Base-by-base conservation (phyloP, 2,888 invertebrate species). In the Drosophila eohydei region DNA sequence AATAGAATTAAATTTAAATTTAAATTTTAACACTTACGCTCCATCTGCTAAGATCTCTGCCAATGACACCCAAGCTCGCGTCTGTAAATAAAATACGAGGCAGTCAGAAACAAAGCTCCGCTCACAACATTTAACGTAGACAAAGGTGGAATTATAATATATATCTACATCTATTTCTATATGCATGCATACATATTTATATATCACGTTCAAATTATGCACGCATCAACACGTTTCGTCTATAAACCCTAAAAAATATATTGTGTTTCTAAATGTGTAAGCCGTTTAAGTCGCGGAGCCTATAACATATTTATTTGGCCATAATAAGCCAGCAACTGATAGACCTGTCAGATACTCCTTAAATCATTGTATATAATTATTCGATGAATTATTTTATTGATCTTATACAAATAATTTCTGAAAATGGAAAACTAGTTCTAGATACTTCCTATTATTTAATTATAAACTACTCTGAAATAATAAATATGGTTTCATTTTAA, bases 151-250 rank as follows among this genome's bases (percentile, higher is more conserved):
- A 43, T 55, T 59, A 59, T 48, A 64, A 62, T 67, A 71, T 76
- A 55, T 55, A 67, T 59, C 28, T 11, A 43, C 9, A 62, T 40
- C 56, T 60, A 64, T 58, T 57, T 74, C 61, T 63, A 63, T 51
- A 63, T 63, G 65, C 50, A 14, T 41, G 11, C 28, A 50, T 50
- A n/a, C 9, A 26, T 44, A 58, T 56, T 58, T 69, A 63, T 59
- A 65, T 57, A 14, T 66, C 60, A 69, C 54, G 41, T 32, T 14
- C 21, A 71, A 59, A 69, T 75, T 78, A 80, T 74, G 72, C 80
- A 57, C 62, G 21, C 54, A 52, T 70, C 70, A 70, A 60, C 80
- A 79, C 79, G 80, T 80, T 72, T 79, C 56, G 60, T 44, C 67
- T 30, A 73, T 80, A 76, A 80, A 11, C 61, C 48, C 61, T 41